Evolutionary conservation across 2,888 invertebrate species (phyloP), one percentile per base, ranked within the genome.

Genomic region (Cheilosia urbana): DNA sequence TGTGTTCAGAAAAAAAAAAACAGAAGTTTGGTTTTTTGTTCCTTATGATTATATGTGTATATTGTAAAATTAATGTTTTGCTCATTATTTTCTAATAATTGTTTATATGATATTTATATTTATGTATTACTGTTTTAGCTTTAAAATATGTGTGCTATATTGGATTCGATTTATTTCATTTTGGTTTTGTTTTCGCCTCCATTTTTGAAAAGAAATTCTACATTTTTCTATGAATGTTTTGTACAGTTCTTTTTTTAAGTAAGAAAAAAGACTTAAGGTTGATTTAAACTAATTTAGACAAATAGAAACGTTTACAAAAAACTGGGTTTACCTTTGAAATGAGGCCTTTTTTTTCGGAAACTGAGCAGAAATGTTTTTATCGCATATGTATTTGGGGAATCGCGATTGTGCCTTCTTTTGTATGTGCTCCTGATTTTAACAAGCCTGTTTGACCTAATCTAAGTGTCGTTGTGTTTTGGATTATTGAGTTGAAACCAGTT

Each of bases 71-170:
- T 55, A 21, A 27, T 47, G 27, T 60, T 60, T 49, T 21, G 47
- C 55, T 47, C 49, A 21, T 81, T 76, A 71, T 81, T 65, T 68
- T 49, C 63, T 84, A 84, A 68, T 84, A 84, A 84, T 84, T 84
- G 73, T 79, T 45, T 24, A 57, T 84, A 79, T 84, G 84, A 84
- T 80, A 75, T 84, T 79, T 78, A 72, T 40, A 57, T 60, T 49
- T 68, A 45, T 77, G 66, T 55, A 55, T 68, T 30, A 60, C 40
- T 62, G 55, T 66, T 72, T 57, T 30, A n/a, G 24, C 27, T 11
- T 30, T 45, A n/a, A n/a, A 57, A n/a, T 58, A 42, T 45, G 57
- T 75, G 79, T 79, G 69, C 63, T 60, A 66, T 63, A 60, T 69
- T 71, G 55, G 34, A 69, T 80, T 75, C 21, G 51, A 21, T 82